phyloP scores from a whole-genome alignment of 2,888 invertebrate genomes.

The Thera obeliscata region DNA sequence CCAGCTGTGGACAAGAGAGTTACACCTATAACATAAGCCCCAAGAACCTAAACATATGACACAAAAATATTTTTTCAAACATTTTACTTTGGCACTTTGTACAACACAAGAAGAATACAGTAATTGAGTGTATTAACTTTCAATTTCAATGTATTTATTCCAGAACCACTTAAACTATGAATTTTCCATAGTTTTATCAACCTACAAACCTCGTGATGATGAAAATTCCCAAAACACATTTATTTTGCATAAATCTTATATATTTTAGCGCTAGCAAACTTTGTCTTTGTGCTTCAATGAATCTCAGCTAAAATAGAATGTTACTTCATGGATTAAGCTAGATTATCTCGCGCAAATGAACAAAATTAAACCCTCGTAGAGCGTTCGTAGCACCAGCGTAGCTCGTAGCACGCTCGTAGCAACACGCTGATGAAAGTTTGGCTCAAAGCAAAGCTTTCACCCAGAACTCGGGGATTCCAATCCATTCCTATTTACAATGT shows the following conservation, averaged over 20 bases:
- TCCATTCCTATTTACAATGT: constrained; percentile 8
- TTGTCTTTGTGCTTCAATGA: too few species aligned
- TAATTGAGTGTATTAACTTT: too few species aligned
- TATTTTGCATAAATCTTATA: not conserved
- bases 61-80: too few species aligned
- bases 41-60: too few species aligned
- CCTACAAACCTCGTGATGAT: not conserved
- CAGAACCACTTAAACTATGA: too few species aligned
- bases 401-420: constrained; percentile 19
- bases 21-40: not conserved
- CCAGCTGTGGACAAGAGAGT: constrained; percentile 11
- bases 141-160: too few species aligned
- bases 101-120: too few species aligned
- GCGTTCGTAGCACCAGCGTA: constrained; percentile 7
- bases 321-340: not conserved
- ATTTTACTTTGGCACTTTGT: too few species aligned
- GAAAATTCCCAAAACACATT: not conserved
- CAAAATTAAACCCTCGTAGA: not conserved
- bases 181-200: not conserved
- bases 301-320: too few species aligned
- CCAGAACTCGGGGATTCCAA: constrained; percentile 2
- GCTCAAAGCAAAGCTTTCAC: constrained; percentile 10
- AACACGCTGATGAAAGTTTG: constrained; percentile 9
- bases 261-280: not conserved
- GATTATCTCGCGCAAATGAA: not conserved